These are phyloP conservation scores for Orthosia gracilis DNA, from an alignment of 2,888 invertebrate genomes.

Conservation along the genomic window DNA sequence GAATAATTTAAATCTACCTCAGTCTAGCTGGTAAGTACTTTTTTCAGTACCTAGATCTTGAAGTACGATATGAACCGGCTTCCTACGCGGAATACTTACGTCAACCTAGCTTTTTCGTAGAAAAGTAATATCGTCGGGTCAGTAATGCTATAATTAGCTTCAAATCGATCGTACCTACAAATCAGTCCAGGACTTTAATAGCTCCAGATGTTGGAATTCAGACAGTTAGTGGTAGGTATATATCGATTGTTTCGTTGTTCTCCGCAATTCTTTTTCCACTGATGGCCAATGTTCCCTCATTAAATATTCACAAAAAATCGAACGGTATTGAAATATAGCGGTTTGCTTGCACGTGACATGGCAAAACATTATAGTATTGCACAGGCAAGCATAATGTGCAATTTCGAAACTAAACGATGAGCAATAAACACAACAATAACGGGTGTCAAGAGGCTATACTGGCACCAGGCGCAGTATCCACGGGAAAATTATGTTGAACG, in stretches of 20 bases:
- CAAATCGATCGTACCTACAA: constrained; percentile 33
- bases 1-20: neutral
- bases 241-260: constrained; percentile 45
- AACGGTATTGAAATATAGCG: constrained; percentile 3
- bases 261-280: constrained; percentile 24
- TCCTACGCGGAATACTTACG: constrained; percentile 5
- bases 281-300: constrained; percentile 48
- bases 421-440: constrained; percentile 18
- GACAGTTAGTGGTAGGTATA: constrained; percentile 27
- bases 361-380: constrained; percentile 6
- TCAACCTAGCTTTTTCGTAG: constrained; percentile 17
- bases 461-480: neutral
- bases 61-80: neutral
- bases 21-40: neutral
- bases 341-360: neutral
- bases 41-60: neutral
- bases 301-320: constrained; percentile 32
- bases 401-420: constrained; percentile 2
- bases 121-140: constrained; percentile 19
- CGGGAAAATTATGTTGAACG: constrained; percentile 6
- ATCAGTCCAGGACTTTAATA: constrained; percentile 39
- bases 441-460: neutral
- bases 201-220: constrained; percentile 53
- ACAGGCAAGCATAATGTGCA: neutral
- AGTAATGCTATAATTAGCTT: constrained; percentile 24